These are phyloP conservation scores for Phoenoteleia sp. DNA, from an alignment of 2,888 invertebrate genomes.

Conservation along the genomic window DNA sequence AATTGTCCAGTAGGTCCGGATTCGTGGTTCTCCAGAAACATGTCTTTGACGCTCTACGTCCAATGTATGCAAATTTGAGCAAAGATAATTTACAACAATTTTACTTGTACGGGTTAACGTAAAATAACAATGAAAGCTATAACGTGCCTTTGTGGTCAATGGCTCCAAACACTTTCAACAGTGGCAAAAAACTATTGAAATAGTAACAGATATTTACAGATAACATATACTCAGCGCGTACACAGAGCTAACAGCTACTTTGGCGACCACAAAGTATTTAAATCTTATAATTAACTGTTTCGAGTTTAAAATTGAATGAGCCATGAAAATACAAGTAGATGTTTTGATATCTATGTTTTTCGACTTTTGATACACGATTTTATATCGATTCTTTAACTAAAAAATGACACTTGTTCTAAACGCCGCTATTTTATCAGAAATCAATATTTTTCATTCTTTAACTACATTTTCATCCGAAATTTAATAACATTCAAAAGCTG, in stretches of 20 bases:
- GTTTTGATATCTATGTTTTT: neutral
- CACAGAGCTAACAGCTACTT: conserved; percentile 27
- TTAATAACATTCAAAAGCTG: too few species aligned
- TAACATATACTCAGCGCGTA: too few species aligned
- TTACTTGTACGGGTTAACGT: conserved; percentile 41
- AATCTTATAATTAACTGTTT: too few species aligned
- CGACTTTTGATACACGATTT: neutral
- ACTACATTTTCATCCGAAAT: too few species aligned
- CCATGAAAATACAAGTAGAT: neutral
- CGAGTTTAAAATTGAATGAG: too few species aligned
- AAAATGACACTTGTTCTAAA: neutral
- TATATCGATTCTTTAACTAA: neutral
- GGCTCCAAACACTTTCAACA: conserved; percentile 46
- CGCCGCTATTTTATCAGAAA: neutral
- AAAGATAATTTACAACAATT: conserved; percentile 44
- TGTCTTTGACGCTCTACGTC: conserved; percentile 35
- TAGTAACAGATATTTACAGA: conserved; percentile 35
- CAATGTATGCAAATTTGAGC: conserved; percentile 42
- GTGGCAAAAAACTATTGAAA: conserved; percentile 45
- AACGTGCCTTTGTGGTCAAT: conserved; percentile 46
- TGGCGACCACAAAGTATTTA: conserved; percentile 30
- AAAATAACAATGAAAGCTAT: conserved; percentile 57
- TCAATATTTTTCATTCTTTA: neutral
- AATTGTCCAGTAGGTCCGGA: conserved; percentile 44
- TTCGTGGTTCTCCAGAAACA: conserved; percentile 62